Percentiles rank a stretch among this genome's conserved stretches.
These are phyloP conservation scores for Puma concolor DNA, from an alignment of 2,113 vertebrate species.

Conservation along the genomic window DNA sequence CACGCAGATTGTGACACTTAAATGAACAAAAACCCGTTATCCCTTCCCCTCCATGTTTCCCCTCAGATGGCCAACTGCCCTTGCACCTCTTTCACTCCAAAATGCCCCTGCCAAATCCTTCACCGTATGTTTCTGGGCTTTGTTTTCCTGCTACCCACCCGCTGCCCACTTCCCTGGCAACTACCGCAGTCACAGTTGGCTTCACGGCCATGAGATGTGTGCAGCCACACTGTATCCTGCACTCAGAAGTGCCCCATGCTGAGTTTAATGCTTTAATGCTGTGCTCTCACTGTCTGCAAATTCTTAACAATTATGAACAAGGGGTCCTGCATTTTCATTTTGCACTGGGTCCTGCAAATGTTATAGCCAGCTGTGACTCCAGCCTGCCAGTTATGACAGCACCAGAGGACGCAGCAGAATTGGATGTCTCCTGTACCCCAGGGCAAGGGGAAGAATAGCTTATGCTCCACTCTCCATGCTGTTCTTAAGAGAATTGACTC, in stretches of 20 bases:
- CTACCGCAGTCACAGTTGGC: fast-evolving
- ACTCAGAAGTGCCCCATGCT: neutral
- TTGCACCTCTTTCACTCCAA: neutral
- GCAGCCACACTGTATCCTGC: neutral
- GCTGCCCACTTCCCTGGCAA: neutral
- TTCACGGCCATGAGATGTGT: neutral
- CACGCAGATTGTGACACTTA: neutral
- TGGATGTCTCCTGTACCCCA: neutral
- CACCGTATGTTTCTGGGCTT: neutral
- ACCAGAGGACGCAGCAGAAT: neutral
- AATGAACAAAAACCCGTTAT: neutral
- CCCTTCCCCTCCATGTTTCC: neutral
- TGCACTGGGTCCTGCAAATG: neutral
- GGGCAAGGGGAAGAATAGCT: neutral
- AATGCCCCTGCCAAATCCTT: neutral
- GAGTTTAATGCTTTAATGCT: neutral
- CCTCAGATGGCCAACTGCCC: neutral
- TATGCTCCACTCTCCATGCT: neutral
- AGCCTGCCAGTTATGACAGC: neutral
- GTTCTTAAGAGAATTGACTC: neutral
- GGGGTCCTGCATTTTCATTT: neutral
- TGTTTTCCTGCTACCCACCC: neutral
- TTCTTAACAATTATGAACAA: neutral
- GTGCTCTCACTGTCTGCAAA: neutral
- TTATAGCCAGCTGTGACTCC: neutral